A percentile compares a stretch with the other conserved stretches of the same genome.
Conservation (phyloP, 64 coral and sea anemone genomes). For the Catalaphyllia jardinei region DNA sequence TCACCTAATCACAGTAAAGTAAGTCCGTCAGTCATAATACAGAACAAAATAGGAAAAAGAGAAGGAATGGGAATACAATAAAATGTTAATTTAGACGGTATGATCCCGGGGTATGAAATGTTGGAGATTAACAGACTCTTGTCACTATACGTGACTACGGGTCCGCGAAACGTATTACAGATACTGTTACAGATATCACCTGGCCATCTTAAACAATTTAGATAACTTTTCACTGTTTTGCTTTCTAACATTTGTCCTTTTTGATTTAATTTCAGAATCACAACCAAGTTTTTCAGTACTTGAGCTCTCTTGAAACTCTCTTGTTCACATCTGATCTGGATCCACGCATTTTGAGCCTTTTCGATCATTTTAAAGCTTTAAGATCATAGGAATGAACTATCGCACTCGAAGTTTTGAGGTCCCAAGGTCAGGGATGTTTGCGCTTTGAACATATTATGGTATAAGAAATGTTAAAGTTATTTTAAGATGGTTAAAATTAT, state of each 20-base stretch:
- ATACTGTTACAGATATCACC: no score
- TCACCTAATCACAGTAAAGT: no score
- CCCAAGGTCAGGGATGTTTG: not conserved
- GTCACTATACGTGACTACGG: no score
- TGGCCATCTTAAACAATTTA: no score
- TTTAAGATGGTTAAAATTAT: not conserved
- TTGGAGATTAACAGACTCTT: no score
- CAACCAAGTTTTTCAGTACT: conserved; percentile 77
- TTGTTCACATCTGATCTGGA: conserved; percentile 96
- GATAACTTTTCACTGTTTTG: not conserved
- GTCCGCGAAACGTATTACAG: no score
- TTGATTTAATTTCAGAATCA: conserved; percentile 77
- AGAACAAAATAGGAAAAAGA: no score
- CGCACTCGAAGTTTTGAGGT: no score
- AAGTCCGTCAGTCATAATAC: no score
- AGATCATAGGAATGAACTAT: conserved; percentile 17
- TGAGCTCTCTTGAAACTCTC: conserved; percentile 81
- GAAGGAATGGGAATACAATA: no score
- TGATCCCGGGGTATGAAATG: no score
- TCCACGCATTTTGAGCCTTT: conserved; percentile 80
- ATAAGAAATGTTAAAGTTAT: not conserved
- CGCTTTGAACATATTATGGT: not conserved
- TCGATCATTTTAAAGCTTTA: conserved; percentile 91
- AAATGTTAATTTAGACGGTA: no score
- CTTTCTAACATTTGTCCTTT: not conserved